Percentiles rank a stretch among this genome's conserved stretches.
These are phyloP conservation scores for Epistrophe grossulariae DNA, from an alignment of 2,888 invertebrate species.

Conservation along the genomic window DNA sequence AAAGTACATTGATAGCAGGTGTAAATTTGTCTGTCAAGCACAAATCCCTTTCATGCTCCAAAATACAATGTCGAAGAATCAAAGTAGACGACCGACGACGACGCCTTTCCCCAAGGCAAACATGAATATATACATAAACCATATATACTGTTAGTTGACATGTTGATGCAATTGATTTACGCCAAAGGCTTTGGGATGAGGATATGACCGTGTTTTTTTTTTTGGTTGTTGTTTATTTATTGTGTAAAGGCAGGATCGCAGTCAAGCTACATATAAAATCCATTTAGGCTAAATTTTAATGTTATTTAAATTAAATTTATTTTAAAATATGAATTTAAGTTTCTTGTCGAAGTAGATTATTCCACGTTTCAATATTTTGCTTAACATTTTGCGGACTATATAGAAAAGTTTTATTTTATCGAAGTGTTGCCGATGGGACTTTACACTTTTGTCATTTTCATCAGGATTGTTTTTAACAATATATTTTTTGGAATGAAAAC, in stretches of 20 bases:
- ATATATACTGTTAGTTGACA: slow-evolving; percentile 33
- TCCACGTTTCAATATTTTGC: too few species aligned
- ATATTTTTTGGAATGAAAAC: too few species aligned
- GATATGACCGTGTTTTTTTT: neutral
- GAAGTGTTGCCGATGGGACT: too few species aligned
- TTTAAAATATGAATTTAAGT: neutral
- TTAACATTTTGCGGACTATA: too few species aligned
- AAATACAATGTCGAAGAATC: neutral
- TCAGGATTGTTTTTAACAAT: too few species aligned
- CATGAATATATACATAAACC: too few species aligned
- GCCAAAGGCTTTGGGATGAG: slow-evolving; percentile 21
- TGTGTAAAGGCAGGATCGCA: neutral
- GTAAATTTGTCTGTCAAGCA: slow-evolving; percentile 37
- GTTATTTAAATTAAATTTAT: neutral
- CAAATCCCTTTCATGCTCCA: slow-evolving; percentile 8
- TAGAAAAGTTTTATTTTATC: too few species aligned
- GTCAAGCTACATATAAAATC: neutral
- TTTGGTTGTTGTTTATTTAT: neutral
- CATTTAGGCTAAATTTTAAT: neutral
- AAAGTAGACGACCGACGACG: neutral
- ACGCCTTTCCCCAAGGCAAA: slow-evolving; percentile 34
- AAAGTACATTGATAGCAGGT: slow-evolving; percentile 52
- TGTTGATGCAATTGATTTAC: slow-evolving; percentile 60
- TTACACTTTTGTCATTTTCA: too few species aligned
- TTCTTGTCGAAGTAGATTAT: neutral